Percentiles rank a stretch among this genome's conserved stretches.
These are phyloP conservation scores for Myotis myotis DNA, from an alignment of 2,797 vertebrate species.

Conservation along the genomic window DNA sequence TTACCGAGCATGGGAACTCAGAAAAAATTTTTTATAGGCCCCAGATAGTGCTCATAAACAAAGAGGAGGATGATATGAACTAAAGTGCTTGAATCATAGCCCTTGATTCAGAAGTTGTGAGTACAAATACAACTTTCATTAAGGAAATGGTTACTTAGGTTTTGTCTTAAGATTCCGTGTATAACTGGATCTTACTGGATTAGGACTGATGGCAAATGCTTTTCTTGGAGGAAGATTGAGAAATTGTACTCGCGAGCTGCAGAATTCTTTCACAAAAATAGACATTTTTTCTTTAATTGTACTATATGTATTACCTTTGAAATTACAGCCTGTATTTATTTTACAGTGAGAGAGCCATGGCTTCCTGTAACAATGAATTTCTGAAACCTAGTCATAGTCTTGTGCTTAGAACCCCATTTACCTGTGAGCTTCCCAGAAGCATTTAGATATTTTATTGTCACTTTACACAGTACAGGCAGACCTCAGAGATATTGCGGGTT, in stretches of 20 bases:
- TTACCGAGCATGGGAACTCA: background rate
- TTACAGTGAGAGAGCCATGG: slow-evolving; percentile 12
- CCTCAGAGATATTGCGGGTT: background rate
- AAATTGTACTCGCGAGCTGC: slow-evolving; percentile 12
- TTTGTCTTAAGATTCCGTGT: background rate
- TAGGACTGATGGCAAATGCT: background rate
- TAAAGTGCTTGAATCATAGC: slow-evolving; percentile 50
- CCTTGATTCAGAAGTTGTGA: slow-evolving; percentile 39
- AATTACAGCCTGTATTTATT: slow-evolving; percentile 30
- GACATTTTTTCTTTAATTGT: slow-evolving; percentile 51
- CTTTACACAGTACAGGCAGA: background rate
- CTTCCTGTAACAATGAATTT: slow-evolving; percentile 6
- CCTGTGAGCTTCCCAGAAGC: slow-evolving; percentile 48
- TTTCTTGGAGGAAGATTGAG: background rate
- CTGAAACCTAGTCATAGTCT: slow-evolving; percentile 56
- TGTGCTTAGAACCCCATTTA: slow-evolving; percentile 49
- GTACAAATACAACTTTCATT: background rate
- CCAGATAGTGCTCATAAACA: background rate
- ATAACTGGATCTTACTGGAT: background rate
- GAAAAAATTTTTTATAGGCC: background rate
- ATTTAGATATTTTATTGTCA: slow-evolving; percentile 32
- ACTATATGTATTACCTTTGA: slow-evolving; percentile 13
- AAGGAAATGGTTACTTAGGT: background rate
- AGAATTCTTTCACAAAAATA: slow-evolving; percentile 71
- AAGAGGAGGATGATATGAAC: slow-evolving; percentile 5